A percentile compares a stretch with the other conserved stretches of the same genome.
Evolutionary conservation across 1,140 invertebrate genomes (phyloP).

Genomic region (Chionoecetes opilio): DNA sequence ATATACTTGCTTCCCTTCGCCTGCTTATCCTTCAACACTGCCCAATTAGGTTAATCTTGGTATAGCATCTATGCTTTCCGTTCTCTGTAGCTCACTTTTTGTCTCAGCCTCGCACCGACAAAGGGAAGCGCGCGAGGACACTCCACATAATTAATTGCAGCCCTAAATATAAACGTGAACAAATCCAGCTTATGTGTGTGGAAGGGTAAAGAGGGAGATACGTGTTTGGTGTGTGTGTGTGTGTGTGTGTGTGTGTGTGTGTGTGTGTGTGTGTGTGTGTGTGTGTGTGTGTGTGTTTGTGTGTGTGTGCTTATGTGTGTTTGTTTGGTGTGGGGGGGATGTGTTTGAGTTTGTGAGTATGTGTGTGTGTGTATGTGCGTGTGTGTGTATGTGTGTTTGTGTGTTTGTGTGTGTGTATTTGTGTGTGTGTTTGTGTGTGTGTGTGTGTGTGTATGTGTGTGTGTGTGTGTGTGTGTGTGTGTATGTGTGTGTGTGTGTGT

Average conservation of each 20-base stretch:
- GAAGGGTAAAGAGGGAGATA: too few relatives aligned
- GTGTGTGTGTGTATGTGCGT: neutral
- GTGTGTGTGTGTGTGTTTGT: slow-evolving; percentile 33
- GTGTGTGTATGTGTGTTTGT: slow-evolving; percentile 38
- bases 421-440: neutral
- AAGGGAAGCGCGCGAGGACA: too few relatives aligned
- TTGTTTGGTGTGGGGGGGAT: too few relatives aligned
- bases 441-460: neutral
- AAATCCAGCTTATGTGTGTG: neutral
- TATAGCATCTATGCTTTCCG: too few relatives aligned
- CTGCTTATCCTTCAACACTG: too few relatives aligned
- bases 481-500: neutral
- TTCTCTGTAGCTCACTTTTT: too few relatives aligned
- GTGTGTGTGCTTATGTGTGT: slow-evolving; percentile 33
- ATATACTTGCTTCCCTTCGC: too few relatives aligned
- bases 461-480: slow-evolving; percentile 22
- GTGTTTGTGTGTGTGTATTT: slow-evolving; percentile 41
- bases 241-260: neutral
- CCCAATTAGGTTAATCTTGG: too few relatives aligned
- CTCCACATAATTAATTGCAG: too few relatives aligned
- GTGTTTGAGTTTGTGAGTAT: neutral
- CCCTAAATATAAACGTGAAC: too few relatives aligned
- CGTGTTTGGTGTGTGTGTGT: slow-evolving; percentile 33
- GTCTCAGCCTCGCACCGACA: too few relatives aligned
- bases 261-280: slow-evolving; percentile 41